Base-by-base conservation (phyloP, 2,888 invertebrate genomes). In the Leucoma salicis region DNA sequence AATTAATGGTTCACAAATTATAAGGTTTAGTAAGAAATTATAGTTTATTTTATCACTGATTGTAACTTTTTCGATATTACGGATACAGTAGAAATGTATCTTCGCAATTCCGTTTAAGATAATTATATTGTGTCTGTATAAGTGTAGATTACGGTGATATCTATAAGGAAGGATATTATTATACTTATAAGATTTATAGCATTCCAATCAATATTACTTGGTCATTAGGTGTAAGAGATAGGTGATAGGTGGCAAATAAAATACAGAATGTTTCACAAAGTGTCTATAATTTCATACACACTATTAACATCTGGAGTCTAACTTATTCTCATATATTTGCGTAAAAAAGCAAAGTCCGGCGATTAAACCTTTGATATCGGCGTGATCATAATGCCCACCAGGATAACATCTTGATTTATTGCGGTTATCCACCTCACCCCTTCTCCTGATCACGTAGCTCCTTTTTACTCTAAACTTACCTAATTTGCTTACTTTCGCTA, bases 361-460 rank as follows among this genome's bases (percentile, higher is more conserved):
- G 68, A 78, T 74, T 76, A 70, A 78, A 80, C 80, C 82, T 80
- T 81, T 73, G 63, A 73, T 78, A 81, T 74, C 78, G 73, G 72
- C 70, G 73, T 63, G 63, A 45, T 54, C 51, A 76, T 79, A 80
- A 83, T 82, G 82, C 84, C 77, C 66, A 78, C 66, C 58, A 71
- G 78, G 87, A 87, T 87, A 86, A 75, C 74, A 87, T 86, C 87
- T 83, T 86, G 84, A 87, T 87, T 84, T 87, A 87, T 83, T 69
- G 74, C 77, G 65, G 77, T 74, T 80, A 84, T 83, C 80, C 74
- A 69, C 72, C 75, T 70, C 67, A 62, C 51, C 46, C 46, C 54
- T 33, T 57, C 53, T 31, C 39, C 43, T 31, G 27, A 14, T 45
- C 41, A 28, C 46, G 39, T 53, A 35, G 41, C 49, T 42, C 36